These are phyloP conservation scores for Prenolepis imparis DNA, from an alignment of 2,888 invertebrate species.

Conservation along the genomic window DNA sequence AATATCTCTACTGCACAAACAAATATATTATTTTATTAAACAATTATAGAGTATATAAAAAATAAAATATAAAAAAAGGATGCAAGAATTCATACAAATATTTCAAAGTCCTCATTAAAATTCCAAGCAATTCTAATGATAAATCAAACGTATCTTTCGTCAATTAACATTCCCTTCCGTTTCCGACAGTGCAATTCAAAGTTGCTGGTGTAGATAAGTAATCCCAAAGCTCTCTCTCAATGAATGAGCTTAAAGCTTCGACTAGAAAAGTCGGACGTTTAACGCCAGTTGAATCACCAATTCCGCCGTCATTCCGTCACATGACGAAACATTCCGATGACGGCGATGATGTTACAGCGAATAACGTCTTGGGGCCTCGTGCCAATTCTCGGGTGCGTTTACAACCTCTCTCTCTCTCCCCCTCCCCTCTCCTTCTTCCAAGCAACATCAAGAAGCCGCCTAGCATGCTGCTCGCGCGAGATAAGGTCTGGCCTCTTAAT, in stretches of 20 bases:
- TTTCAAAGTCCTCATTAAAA: neutral
- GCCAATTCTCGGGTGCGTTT: constrained; percentile 70
- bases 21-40: neutral
- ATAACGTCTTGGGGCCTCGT: constrained; percentile 56
- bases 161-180: neutral
- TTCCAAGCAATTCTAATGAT: neutral
- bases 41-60: neutral
- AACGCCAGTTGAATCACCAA: constrained; percentile 48
- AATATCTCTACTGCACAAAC: neutral
- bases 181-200: neutral
- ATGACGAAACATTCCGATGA: constrained; percentile 63
- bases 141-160: neutral
- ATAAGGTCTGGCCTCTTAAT: constrained; percentile 83
- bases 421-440: neutral
- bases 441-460: constrained; percentile 48
- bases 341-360: constrained; percentile 68
- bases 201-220: constrained; percentile 14
- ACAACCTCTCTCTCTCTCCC: constrained; percentile 50
- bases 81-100: neutral
- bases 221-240: constrained; percentile 24
- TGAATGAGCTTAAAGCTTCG: constrained; percentile 9
- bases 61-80: neutral
- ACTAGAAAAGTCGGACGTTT: constrained; percentile 32
- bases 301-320: constrained; percentile 51
- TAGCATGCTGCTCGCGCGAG: constrained; percentile 71